A percentile compares a stretch with the other conserved stretches of the same genome.
phyloP scores from a whole-genome alignment of 2,113 vertebrate genomes.

The Oxyruncus cristatus region DNA sequence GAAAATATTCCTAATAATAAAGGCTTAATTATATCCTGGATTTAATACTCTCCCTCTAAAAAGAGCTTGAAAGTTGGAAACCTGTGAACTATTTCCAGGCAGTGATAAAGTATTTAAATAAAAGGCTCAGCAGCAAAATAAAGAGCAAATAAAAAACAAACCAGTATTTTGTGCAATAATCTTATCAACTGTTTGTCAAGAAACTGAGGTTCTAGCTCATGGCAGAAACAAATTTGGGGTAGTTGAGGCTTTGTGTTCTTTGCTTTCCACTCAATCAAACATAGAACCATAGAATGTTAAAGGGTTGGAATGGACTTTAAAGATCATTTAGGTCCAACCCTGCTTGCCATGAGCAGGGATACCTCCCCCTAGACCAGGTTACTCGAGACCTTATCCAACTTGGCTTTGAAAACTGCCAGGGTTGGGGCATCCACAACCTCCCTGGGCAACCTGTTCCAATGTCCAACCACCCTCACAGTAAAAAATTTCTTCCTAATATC shows the following conservation, averaged over 20 bases:
- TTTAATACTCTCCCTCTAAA: not conserved
- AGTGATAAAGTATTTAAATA: not conserved
- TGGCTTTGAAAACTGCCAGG: not conserved
- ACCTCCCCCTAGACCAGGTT: not conserved
- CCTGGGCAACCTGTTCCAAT: not conserved
- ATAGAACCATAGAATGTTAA: not conserved
- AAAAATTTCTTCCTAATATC: not conserved
- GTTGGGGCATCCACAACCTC: not conserved
- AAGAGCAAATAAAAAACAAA: not conserved
- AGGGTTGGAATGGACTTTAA: not conserved
- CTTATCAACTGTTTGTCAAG: not conserved
- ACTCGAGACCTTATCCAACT: not conserved
- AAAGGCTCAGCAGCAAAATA: not conserved
- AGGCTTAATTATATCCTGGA: conserved; percentile 23
- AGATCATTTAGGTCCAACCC: not conserved
- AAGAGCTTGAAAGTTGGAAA: not conserved
- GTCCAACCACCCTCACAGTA: not conserved
- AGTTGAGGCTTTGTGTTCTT: not conserved
- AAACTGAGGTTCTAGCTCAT: not conserved
- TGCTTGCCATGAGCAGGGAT: not conserved
- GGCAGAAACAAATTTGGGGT: not conserved
- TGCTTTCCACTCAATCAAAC: not conserved
- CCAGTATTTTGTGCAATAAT: not conserved
- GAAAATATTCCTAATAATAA: conserved; percentile 20
- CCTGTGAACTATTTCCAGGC: not conserved